Conservation (phyloP, 2,113 vertebrate genomes). For the Tragulus kanchil region DNA sequence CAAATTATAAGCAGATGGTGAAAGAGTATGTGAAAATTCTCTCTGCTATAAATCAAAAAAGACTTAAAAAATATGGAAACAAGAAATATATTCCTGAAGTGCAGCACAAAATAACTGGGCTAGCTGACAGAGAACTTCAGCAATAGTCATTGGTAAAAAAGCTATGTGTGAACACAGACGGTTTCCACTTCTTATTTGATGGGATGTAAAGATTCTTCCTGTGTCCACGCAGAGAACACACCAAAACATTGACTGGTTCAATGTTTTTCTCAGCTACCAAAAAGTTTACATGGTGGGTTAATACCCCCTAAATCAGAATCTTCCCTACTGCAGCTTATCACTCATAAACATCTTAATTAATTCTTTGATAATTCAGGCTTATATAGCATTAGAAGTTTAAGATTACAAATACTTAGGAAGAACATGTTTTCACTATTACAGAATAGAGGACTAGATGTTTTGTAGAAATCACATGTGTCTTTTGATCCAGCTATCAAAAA, state of each 20-base stretch:
- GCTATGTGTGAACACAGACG: not conserved
- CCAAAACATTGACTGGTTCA: not conserved
- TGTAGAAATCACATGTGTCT: slow-evolving; percentile 47
- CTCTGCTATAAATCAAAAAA: slow-evolving; percentile 71
- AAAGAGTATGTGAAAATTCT: slow-evolving; percentile 71
- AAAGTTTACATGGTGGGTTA: slow-evolving; percentile 56
- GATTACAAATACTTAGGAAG: slow-evolving; percentile 59
- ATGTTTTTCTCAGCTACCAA: slow-evolving; percentile 59
- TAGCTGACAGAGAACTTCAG: slow-evolving; percentile 51
- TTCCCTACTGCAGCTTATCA: slow-evolving; percentile 52
- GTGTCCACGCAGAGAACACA: slow-evolving; percentile 31
- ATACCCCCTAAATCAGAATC: slow-evolving; percentile 51
- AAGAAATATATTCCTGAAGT: slow-evolving; percentile 49
- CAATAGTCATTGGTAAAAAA: slow-evolving; percentile 18
- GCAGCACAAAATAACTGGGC: slow-evolving; percentile 31
- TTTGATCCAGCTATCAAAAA: slow-evolving; percentile 71
- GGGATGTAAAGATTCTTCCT: not conserved
- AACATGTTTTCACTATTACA: slow-evolving; percentile 43
- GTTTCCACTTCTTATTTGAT: slow-evolving; percentile 20
- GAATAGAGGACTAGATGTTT: slow-evolving; percentile 29
- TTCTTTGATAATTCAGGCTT: slow-evolving; percentile 72
- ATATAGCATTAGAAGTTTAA: slow-evolving; percentile 54
- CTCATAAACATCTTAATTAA: slow-evolving; percentile 72
- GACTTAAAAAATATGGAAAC: slow-evolving; percentile 59
- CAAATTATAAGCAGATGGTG: slow-evolving; percentile 85